A percentile compares a stretch with the other conserved stretches of the same genome.
These are phyloP conservation scores for Drosophila pallidifrons DNA, from an alignment of 1,140 invertebrate species.

Conservation along the genomic window DNA sequence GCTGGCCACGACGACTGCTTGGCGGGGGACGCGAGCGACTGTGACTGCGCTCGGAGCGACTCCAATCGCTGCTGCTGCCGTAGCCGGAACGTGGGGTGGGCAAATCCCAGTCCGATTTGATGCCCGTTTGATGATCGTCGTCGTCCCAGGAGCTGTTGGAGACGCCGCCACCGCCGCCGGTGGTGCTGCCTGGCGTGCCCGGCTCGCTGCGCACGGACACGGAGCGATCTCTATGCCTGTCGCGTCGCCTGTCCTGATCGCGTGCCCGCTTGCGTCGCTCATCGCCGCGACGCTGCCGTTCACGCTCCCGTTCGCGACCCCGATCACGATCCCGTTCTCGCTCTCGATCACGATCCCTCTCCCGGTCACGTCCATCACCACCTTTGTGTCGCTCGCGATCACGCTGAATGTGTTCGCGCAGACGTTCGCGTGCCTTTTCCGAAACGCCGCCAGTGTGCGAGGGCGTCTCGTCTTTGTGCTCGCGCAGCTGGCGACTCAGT, in stretches of 20 bases:
- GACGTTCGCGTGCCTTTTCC: conserved; percentile 90
- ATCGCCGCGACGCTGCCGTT: conserved; percentile 29
- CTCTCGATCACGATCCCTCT: conserved; percentile 50
- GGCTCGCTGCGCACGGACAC: conserved; percentile 89
- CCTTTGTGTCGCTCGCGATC: conserved; percentile 60
- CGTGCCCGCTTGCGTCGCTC: conserved; percentile 45
- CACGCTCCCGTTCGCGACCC: conserved; percentile 26
- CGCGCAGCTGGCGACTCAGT: conserved; percentile 90
- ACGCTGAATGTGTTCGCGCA: conserved; percentile 88
- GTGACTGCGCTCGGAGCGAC: conserved; percentile 53
- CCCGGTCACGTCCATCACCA: conserved; percentile 34
- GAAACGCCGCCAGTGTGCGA: conserved; percentile 96
- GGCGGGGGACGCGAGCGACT: conserved; percentile 29
- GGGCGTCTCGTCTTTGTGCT: conserved; percentile 94
- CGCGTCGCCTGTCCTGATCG: conserved; percentile 33
- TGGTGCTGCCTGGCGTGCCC: conserved; percentile 88
- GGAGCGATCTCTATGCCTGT: conserved; percentile 42
- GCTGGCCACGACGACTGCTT: conserved; percentile 84
- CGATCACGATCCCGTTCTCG: conserved; percentile 36
- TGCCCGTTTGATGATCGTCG: conserved; percentile 87
- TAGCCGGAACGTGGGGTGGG: conserved; percentile 90
- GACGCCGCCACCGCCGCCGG: conserved; percentile 19
- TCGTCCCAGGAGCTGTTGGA: conserved; percentile 92
- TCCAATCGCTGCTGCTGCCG: conserved; percentile 56
- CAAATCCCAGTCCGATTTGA: conserved; percentile 95